Evolutionary conservation across 2,113 vertebrate species (phyloP).

Genomic region (Micronycteris hirsuta): DNA sequence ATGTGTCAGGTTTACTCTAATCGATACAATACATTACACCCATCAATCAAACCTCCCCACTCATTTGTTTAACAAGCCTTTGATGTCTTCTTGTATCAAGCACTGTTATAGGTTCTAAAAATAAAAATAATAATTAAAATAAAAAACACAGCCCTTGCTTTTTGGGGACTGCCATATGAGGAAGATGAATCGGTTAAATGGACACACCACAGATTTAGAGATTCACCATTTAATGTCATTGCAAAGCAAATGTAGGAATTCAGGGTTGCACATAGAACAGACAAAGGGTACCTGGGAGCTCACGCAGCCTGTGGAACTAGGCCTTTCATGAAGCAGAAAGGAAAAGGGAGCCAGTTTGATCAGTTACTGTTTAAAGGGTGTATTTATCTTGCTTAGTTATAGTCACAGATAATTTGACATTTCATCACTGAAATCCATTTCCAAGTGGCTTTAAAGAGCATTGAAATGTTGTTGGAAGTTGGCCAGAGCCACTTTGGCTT

Average conservation of each 20-base stretch:
- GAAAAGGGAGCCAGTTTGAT: not conserved
- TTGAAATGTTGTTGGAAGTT: not conserved
- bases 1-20: not conserved
- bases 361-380: not conserved
- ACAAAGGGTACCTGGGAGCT: not conserved
- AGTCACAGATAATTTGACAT: conserved; percentile 30
- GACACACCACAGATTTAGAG: not conserved
- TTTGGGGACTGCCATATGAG: not conserved
- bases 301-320: not conserved
- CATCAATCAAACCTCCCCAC: not conserved
- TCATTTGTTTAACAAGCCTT: not conserved
- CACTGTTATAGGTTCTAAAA: not conserved
- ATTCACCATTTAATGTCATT: not conserved
- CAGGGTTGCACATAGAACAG: not conserved
- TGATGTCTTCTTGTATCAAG: not conserved
- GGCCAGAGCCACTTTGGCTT: not conserved
- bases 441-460: not conserved
- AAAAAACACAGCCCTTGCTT: not conserved
- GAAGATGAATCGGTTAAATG: not conserved
- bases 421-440: conserved; percentile 32
- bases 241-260: not conserved
- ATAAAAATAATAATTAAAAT: not conserved
- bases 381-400: conserved; percentile 49
- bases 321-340: not conserved
- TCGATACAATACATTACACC: not conserved